Base-by-base conservation (phyloP, 1,140 invertebrate species). In the Potamilus streckersoni region DNA sequence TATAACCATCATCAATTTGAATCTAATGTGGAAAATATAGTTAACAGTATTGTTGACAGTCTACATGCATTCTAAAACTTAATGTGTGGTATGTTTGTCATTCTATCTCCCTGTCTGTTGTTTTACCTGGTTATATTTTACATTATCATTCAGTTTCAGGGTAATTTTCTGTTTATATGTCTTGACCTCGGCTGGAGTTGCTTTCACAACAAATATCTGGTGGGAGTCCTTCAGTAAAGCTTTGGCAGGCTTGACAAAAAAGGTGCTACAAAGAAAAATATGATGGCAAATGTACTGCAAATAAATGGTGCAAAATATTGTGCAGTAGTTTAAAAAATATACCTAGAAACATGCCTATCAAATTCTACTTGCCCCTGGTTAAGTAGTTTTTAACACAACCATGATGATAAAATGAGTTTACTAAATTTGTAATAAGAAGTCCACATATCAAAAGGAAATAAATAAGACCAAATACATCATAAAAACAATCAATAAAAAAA, bases 121-220 rank as follows among this genome's bases (percentile, higher is more conserved):
- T 38, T 65, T 57, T 79, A 88, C 87, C 86, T 84, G 80, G 63
- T 84, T 82, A 76, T 87, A 84, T 74, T 87, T 88, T 19, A 85
- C 82, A 70, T 83, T 83, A 64, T 87, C 85, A 75, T 89, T 89
- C 55, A 89, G 75, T 16, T 72, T 69, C 57, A 89, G 65, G 31
- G 79, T 77, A 19, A 88, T 69, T 23, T 81, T 76, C 63, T 86
- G 81, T 73, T 80, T 85, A 73, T 86, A 89, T 14, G 80, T 82
- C 63, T 85, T 83, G 27, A 86, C 83, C 67, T 83, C 83, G 16
- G 64, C 82, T 15, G 89, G 87, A 3, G 80, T 71, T 49, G 82
- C 80, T 69, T 88, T 86, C 14, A 89, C 80, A 14, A 87, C 76
- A 78, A 89, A 87, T 8, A 88, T 82, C 79, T 89, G 85, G 55